phyloP scores from a whole-genome alignment of 2,888 invertebrate species.

The Cinara cedri region DNA sequence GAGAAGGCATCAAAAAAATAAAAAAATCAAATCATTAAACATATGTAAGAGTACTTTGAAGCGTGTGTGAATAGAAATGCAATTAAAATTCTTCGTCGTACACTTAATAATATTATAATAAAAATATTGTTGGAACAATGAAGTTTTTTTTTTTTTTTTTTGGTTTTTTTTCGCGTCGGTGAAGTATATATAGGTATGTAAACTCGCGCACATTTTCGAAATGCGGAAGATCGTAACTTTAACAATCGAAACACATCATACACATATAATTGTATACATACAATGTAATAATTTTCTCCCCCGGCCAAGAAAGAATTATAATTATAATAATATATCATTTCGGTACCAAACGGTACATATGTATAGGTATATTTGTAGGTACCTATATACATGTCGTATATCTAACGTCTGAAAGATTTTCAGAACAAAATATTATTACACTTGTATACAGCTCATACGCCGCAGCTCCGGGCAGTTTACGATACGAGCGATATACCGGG shows the following conservation, averaged over 20 bases:
- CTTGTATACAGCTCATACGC: too few species aligned
- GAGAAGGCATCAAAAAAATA: not conserved
- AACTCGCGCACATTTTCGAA: slow-evolving; percentile 32
- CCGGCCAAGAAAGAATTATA: slow-evolving; percentile 4
- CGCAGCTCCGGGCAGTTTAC: slow-evolving; percentile 13
- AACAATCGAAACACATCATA: slow-evolving; percentile 42
- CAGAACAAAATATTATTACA: slow-evolving; percentile 32
- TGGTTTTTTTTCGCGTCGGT: slow-evolving; percentile 34
- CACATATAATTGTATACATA: too few species aligned
- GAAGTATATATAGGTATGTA: not conserved
- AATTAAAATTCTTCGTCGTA: slow-evolving; percentile 35
- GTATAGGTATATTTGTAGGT: too few species aligned
- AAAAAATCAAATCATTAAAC: not conserved
- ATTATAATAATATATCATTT: slow-evolving; percentile 46
- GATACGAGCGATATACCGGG: slow-evolving; percentile 24
- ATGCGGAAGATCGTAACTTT: slow-evolving; percentile 30
- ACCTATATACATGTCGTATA: too few species aligned
- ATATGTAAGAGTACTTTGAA: slow-evolving; percentile 10
- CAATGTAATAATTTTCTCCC: slow-evolving; percentile 22
- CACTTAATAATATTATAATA: too few species aligned
- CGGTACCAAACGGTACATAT: too few species aligned
- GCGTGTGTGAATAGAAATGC: slow-evolving; percentile 42
- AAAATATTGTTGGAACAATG: slow-evolving; percentile 26
- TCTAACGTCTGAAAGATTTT: slow-evolving; percentile 25
- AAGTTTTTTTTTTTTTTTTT: not conserved